These are phyloP conservation scores for Drosophila parthenogenetica DNA, from an alignment of 2,888 invertebrate genomes.

Conservation along the genomic window DNA sequence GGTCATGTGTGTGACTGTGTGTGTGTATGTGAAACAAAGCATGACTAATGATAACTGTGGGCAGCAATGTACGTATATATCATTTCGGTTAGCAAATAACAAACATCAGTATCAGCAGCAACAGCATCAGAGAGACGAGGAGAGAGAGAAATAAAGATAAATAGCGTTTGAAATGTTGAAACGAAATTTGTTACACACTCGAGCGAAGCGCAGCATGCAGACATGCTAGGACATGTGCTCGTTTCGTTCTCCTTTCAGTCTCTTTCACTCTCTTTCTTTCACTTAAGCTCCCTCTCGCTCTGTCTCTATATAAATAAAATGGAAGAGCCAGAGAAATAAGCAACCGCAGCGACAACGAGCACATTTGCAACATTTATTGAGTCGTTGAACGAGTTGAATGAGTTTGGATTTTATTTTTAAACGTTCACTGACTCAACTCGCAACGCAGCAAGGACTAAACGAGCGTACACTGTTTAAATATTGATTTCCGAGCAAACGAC, in stretches of 20 bases:
- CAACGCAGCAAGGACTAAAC: conserved; percentile 65
- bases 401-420: conserved; percentile 80
- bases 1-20: conserved; percentile 26
- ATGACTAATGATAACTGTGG: conserved; percentile 78
- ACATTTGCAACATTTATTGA: conserved; percentile 80
- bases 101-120: conserved; percentile 59
- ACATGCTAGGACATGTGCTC: conserved; percentile 31
- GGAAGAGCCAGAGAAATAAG: conserved; percentile 32
- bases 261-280: conserved; percentile 5
- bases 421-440: conserved; percentile 51
- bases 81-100: conserved; percentile 79
- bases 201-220: conserved; percentile 44
- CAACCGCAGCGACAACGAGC: conserved; percentile 71
- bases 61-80: conserved; percentile 67
- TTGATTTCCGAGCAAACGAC: conserved; percentile 71
- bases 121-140: conserved; percentile 16
- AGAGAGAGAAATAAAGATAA: conserved; percentile 71
- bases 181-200: conserved; percentile 67
- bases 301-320: conserved; percentile 68
- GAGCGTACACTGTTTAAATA: conserved; percentile 74
- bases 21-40: conserved; percentile 64
- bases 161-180: conserved; percentile 75
- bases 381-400: conserved; percentile 82
- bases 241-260: neutral
- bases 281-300: conserved; percentile 10